A percentile compares a stretch with the other conserved stretches of the same genome.
phyloP scores from a whole-genome alignment of 2,797 vertebrate genomes.

The Spinus pinus region DNA sequence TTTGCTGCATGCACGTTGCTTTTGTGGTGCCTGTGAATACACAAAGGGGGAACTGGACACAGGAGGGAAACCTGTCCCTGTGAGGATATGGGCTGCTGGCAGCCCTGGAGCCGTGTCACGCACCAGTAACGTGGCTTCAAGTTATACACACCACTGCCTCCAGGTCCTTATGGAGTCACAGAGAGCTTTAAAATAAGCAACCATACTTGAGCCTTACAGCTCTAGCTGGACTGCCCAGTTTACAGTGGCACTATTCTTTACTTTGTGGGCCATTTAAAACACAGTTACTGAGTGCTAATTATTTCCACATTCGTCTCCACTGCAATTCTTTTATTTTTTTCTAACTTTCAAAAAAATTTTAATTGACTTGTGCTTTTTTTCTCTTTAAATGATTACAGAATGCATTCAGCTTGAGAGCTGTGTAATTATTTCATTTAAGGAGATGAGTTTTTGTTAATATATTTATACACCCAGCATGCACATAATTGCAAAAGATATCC shows the following conservation, averaged over 20 bases:
- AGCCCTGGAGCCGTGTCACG: accelerated
- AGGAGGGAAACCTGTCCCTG: neutral
- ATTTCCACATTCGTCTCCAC: neutral
- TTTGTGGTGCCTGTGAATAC: neutral
- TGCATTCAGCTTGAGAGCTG: neutral
- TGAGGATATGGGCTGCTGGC: neutral
- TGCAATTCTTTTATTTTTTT: neutral
- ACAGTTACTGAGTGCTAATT: neutral
- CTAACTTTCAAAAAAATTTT: neutral
- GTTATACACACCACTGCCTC: neutral
- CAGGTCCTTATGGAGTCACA: neutral
- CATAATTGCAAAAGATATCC: neutral
- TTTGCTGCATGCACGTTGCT: neutral
- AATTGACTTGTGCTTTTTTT: neutral
- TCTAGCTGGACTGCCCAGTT: neutral
- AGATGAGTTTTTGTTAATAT: neutral
- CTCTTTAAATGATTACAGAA: neutral
- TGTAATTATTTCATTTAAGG: neutral
- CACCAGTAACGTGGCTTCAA: neutral
- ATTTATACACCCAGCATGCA: neutral
- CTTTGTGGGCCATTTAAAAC: neutral
- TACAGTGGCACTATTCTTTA: neutral
- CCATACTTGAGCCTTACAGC: neutral
- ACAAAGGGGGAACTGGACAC: neutral
- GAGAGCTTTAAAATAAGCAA: neutral